phyloP scores from a whole-genome alignment of 2,113 vertebrate genomes.

The Anas platyrhynchos region DNA sequence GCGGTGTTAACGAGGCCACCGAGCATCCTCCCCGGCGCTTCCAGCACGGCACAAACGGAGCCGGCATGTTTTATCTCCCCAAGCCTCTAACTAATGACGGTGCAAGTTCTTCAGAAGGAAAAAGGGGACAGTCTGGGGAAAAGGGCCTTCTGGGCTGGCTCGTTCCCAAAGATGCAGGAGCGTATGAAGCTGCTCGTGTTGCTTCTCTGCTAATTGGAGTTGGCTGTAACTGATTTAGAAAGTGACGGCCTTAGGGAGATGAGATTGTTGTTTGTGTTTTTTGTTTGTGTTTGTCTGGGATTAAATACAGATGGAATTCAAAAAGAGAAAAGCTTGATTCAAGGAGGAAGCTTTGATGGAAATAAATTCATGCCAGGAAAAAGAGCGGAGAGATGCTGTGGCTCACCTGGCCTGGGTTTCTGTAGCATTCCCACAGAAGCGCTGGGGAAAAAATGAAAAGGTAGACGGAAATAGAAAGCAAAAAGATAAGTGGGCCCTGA shows the following conservation, averaged over 20 bases:
- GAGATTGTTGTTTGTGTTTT: conserved; percentile 45
- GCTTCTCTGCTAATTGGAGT: conserved; percentile 61
- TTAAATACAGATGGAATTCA: conserved; percentile 69
- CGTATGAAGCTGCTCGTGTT: neutral
- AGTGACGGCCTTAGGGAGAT: conserved; percentile 50
- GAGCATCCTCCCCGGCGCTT: neutral
- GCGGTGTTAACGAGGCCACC: rapidly evolving
- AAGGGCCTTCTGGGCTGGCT: conserved; percentile 55
- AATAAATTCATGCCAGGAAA: neutral
- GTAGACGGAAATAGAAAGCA: conserved; percentile 19
- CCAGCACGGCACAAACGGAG: neutral
- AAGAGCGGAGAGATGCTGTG: neutral
- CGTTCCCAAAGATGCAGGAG: neutral
- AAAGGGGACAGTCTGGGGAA: conserved; percentile 24
- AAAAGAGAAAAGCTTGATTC: neutral
- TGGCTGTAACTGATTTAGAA: conserved; percentile 61
- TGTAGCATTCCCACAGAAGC: neutral
- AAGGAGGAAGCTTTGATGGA: conserved; percentile 28
- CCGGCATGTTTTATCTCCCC: neutral
- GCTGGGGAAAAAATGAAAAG: neutral
- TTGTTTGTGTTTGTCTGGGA: conserved; percentile 56
- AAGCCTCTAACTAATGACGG: neutral
- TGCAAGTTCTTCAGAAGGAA: conserved; percentile 1
- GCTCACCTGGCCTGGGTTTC: neutral
- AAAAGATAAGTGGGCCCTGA: conserved; percentile 23